phyloP scores from a whole-genome alignment of 2,888 invertebrate genomes.

The Spisula solida region DNA sequence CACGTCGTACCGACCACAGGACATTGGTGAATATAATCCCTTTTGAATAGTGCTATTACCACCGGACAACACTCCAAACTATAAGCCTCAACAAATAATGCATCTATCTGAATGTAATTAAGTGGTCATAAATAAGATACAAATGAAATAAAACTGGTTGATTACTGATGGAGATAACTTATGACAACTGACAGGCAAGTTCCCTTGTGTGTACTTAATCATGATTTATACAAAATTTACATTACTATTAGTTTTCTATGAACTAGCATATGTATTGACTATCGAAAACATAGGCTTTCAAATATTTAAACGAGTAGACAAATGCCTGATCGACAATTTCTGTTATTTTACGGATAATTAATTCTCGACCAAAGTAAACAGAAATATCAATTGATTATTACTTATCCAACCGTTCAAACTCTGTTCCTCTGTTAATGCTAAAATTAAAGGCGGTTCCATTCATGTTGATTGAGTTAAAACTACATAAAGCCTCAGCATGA shows the following conservation, averaged over 20 bases:
- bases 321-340: not conserved
- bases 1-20: no score
- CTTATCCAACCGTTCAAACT: not conserved
- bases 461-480: not conserved
- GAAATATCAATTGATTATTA: not conserved
- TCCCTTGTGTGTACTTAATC: not conserved
- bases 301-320: not conserved
- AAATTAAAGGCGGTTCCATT: not conserved
- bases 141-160: not conserved
- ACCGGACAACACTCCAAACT: no score
- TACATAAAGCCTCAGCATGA: not conserved
- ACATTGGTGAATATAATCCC: no score
- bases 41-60: no score
- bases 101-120: no score
- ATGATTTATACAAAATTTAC: slow-evolving; percentile 4
- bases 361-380: slow-evolving; percentile 11
- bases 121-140: not conserved
- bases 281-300: not conserved
- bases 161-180: not conserved
- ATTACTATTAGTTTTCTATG: not conserved
- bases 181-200: not conserved
- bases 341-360: not conserved
- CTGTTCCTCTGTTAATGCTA: not conserved
- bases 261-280: not conserved
- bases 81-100: no score